Evolutionary conservation across 2,888 invertebrate species (phyloP), one percentile per base, ranked within the genome.

Genomic region (Embidobia sp.): DNA sequence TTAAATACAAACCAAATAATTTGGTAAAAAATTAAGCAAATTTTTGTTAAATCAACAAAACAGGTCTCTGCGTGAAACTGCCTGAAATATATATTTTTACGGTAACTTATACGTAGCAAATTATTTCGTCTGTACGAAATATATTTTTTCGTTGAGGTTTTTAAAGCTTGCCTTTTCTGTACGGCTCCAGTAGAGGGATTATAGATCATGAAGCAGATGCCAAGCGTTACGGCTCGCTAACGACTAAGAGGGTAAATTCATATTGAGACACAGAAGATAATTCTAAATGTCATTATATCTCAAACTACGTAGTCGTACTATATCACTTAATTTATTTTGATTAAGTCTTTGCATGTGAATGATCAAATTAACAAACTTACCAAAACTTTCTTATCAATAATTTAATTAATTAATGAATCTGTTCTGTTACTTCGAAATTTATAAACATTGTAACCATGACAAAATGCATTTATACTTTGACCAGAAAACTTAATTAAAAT

Each of bases 211-310:
- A 85, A 88, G 86, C 89, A 89, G 89, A 89, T 89, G 89, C 88
- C 87, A 86, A 85, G 83, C 89, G 89, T 89, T 87, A 89, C 88
- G 89, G 88, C 87, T 87, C 89, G 88, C 84, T 87, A 88, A 85
- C 85, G 82, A 81, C 84, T 84, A 82, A 85, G 86, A 86, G 87
- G 88, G 87, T 85, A 84, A 84, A 82, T 84, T 84, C 84, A 86
- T 85, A 88, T 88, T 85, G 88, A 88, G 88, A 88, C 88, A 88
- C 87, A 88, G 83, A 87, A 84, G 87, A 88, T 87, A 87, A 88
- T 85, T 89, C 86, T 86, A 88, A 89, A 88, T 88, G 87, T 85
- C 86, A 84, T 85, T 87, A 81, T 82, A 80, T 81, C 82, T 82
- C 81, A 80, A 73, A 79, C 76, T 72, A 78, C 27, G 70, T 49